Base-by-base conservation (phyloP, 2,113 vertebrate species). In the Spea multiplicata region DNA sequence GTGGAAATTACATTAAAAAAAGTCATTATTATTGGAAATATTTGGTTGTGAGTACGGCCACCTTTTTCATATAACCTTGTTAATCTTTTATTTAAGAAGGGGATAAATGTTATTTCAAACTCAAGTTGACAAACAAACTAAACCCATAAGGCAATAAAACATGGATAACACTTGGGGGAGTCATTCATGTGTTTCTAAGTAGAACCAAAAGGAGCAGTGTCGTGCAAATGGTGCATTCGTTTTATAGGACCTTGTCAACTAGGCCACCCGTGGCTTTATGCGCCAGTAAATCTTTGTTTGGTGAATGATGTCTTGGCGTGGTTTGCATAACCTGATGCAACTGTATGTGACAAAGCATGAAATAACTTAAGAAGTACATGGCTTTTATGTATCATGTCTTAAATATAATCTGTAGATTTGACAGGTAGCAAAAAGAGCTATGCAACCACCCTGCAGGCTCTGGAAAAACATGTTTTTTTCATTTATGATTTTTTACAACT, bases 401-500 rank as follows among this genome's bases (percentile, higher is more conserved):
- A 55, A 57, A 66, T 53, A 8, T 50, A 57, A 52, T 13, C 46
- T 52, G 44, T 67, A 47, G 45, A 14, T 44, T 67, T 76, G 66
- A 61, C 75, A 76, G 45, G 75, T 70, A 57, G 50, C 55, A 59
- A 59, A 59, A 13, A 4, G 55, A 12, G 12, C 55, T 59, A 13
- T 9, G 55, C 2, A 59, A 12, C 55, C 10, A 59, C 14, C 10
- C 55, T 59, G 55, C 4, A 2, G 4, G 55, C 55, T 12, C 12
- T 68, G 14, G 65, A 57, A 44, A 5, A 52, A 30, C 82, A 49
- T 71, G 1, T 88, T 86, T 86, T 88, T 88, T 86, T 88, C 81
- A 88, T 90, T 89, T 88, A 83, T 83, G 84, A 82, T 81, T 83
- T 81, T 89, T 89, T 85, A 86, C 83, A 83, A 69, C 71, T 83